These are phyloP conservation scores for Amiota mariae DNA, from an alignment of 2,888 invertebrate genomes.

Conservation along the genomic window DNA sequence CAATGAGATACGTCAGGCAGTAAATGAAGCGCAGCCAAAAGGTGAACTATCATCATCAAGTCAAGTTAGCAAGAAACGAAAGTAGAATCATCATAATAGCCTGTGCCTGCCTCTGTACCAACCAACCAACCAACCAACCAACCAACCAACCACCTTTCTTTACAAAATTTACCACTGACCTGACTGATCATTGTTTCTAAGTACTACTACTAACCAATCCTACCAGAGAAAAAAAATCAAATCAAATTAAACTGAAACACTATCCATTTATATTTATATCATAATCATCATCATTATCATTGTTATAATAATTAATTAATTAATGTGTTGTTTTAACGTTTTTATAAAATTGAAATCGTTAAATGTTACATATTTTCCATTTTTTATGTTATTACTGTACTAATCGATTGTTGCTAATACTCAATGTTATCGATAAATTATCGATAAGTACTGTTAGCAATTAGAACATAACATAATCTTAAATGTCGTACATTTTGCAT, in stretches of 20 bases:
- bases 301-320: not conserved
- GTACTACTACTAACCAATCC: conserved; percentile 20
- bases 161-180: conserved; percentile 36
- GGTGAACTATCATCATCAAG: conserved; percentile 75
- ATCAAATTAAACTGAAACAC: conserved; percentile 15
- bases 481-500: conserved; percentile 23
- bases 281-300: not conserved
- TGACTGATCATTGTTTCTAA: not conserved
- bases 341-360: too few species aligned
- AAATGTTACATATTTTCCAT: not conserved
- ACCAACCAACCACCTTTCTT: conserved; percentile 40
- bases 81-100: conserved; percentile 37
- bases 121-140: too few species aligned
- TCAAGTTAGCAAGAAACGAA: conserved; percentile 9
- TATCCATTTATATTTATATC: not conserved
- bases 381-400: conserved; percentile 4
- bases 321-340: too few species aligned
- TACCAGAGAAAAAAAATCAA: conserved; percentile 24
- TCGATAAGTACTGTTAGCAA: not conserved
- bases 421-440: not conserved
- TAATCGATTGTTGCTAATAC: not conserved
- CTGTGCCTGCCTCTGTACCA: not conserved
- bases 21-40: conserved; percentile 90
- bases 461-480: conserved; percentile 1
- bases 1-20: conserved; percentile 90